A percentile compares a stretch with the other conserved stretches of the same genome.
These are phyloP conservation scores for Plecotus auritus DNA, from an alignment of 2,113 vertebrate species.

Conservation along the genomic window DNA sequence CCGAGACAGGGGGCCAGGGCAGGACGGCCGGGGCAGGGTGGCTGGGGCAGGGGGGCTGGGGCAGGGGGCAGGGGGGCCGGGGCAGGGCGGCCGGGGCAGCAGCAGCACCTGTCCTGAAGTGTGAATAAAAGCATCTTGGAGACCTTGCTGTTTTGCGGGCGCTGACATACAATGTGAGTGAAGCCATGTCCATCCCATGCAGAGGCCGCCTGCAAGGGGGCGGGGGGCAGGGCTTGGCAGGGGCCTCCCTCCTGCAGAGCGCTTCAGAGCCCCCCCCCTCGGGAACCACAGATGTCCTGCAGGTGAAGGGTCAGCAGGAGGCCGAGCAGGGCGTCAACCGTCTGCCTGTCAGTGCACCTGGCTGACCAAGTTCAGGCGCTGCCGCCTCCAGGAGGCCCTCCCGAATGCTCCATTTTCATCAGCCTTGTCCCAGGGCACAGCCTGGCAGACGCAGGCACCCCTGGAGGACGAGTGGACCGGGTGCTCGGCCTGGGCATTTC, in stretches of 20 bases:
- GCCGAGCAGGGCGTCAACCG: background rate
- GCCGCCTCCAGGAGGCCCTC: background rate
- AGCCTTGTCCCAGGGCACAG: background rate
- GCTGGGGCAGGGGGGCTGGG: no score
- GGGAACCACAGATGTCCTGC: background rate
- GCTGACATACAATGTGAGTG: background rate
- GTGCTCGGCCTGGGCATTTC: background rate
- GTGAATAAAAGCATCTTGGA: background rate
- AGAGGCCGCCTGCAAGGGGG: background rate
- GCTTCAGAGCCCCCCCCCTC: background rate
- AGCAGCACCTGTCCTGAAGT: background rate
- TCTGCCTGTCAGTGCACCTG: fast-evolving
- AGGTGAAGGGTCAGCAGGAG: background rate
- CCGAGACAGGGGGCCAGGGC: no score
- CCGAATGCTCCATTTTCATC: background rate
- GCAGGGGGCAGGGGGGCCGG: no score
- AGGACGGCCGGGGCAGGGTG: no score
- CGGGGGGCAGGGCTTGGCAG: fast-evolving
- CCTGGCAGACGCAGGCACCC: background rate
- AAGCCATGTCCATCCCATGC: no score
- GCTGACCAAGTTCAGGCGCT: fast-evolving
- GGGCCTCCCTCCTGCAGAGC: background rate
- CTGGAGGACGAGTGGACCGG: fast-evolving
- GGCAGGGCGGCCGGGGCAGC: background rate
- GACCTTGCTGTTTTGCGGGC: background rate